Conservation (phyloP, 2,888 invertebrate species). For the Acanthosoma haemorrhoidale region DNA sequence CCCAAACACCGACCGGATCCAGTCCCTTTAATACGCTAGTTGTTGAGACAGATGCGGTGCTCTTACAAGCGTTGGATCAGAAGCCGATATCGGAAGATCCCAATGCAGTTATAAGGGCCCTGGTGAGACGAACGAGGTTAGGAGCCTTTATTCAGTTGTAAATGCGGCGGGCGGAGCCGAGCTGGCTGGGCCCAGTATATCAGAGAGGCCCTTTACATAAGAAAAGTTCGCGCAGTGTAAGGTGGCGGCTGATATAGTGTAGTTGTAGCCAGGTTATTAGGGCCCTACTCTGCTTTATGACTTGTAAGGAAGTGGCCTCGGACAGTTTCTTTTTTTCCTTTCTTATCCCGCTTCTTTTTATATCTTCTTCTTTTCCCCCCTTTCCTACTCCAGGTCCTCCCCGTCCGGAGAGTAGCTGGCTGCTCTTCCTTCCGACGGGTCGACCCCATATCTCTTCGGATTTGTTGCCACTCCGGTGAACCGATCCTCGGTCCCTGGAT, state of each 20-base stretch:
- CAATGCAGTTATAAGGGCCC: no score
- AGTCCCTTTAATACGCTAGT: no score
- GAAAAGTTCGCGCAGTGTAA: constrained; percentile 14
- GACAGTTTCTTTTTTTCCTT: neutral
- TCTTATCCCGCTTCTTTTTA: constrained; percentile 16
- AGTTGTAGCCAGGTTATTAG: constrained; percentile 7
- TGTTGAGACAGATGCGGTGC: no score
- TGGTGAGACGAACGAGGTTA: no score
- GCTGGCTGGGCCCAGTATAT: constrained; percentile 14
- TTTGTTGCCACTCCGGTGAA: neutral
- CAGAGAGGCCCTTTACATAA: constrained; percentile 11
- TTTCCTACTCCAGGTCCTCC: neutral
- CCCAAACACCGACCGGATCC: no score
- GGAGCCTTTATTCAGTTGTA: constrained; percentile 24
- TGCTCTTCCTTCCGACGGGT: neutral
- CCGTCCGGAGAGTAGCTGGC: neutral
- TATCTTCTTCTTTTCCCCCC: neutral
- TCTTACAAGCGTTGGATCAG: no score
- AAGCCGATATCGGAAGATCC: no score
- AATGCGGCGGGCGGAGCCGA: constrained; percentile 17
- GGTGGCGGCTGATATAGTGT: constrained; percentile 20
- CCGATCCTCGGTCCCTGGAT: neutral
- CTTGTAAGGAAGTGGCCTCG: constrained; percentile 35
- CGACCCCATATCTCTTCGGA: constrained; percentile 16
- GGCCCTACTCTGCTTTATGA: constrained; percentile 34